A percentile compares a stretch with the other conserved stretches of the same genome.
Conservation (phyloP, 2,888 invertebrate genomes). For the Cryptus armator region DNA sequence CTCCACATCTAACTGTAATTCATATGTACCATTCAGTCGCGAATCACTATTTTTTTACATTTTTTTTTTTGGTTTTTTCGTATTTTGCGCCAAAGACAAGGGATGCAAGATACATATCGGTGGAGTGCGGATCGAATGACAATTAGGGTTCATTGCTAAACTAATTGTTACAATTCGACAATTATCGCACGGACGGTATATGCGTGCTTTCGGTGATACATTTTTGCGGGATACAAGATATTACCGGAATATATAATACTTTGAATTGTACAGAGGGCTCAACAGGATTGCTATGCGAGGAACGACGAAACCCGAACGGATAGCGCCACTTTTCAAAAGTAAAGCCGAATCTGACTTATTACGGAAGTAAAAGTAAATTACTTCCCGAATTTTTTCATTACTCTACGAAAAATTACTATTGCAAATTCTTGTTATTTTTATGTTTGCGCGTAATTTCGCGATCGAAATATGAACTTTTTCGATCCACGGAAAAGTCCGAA, state of each 20-base stretch:
- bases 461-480: background rate
- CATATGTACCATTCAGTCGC: slow-evolving; percentile 83
- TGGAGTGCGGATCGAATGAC: background rate
- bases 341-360: background rate
- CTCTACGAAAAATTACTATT: background rate
- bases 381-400: background rate
- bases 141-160: background rate
- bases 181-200: background rate
- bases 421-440: background rate
- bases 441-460: no score
- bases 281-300: slow-evolving; percentile 11
- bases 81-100: background rate
- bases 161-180: background rate
- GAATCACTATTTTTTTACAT: slow-evolving; percentile 70
- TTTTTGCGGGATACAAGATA: background rate
- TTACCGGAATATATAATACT: background rate
- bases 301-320: slow-evolving; percentile 11
- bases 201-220: background rate
- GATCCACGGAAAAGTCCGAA: background rate
- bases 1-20: slow-evolving; percentile 85
- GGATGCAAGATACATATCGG: background rate
- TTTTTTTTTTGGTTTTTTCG: background rate
- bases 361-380: background rate
- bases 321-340: background rate
- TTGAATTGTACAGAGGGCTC: slow-evolving; percentile 6